Percentiles rank a stretch among this genome's conserved stretches.
Conservation (phyloP, 1,140 invertebrate genomes). For the Anagrus nilaparvatae region DNA sequence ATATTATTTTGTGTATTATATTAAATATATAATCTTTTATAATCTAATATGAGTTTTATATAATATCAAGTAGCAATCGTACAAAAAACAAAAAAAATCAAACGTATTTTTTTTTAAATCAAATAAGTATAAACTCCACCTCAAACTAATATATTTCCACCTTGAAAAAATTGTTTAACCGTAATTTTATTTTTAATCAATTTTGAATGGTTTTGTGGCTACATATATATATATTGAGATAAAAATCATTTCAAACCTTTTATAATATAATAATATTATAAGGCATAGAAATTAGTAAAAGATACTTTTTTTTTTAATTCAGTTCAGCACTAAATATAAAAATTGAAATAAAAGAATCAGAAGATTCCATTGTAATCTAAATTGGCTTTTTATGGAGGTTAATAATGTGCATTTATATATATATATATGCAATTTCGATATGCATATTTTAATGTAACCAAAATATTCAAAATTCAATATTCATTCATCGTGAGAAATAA, state of each 20-base stretch:
- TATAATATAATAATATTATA: slow-evolving; percentile 8
- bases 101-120: slow-evolving; percentile 28
- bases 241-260: too few species aligned
- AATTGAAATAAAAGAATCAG: neutral
- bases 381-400: slow-evolving; percentile 32
- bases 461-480: too few species aligned
- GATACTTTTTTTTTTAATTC: neutral
- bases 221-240: too few species aligned
- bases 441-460: too few species aligned
- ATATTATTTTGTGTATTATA: too few species aligned
- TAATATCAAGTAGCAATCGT: neutral
- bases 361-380: slow-evolving; percentile 23
- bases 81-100: slow-evolving; percentile 13
- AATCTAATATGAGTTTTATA: too few species aligned
- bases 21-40: too few species aligned
- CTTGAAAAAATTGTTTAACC: slow-evolving; percentile 24
- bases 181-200: slow-evolving; percentile 36
- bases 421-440: too few species aligned
- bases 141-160: slow-evolving; percentile 27
- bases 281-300: neutral
- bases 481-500: too few species aligned
- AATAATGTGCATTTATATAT: slow-evolving; percentile 25
- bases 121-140: slow-evolving; percentile 26
- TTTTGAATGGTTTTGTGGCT: too few species aligned
- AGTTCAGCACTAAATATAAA: neutral